Conservation (phyloP, 2,797 vertebrate species). For the Scolopax bukidnonensis region DNA sequence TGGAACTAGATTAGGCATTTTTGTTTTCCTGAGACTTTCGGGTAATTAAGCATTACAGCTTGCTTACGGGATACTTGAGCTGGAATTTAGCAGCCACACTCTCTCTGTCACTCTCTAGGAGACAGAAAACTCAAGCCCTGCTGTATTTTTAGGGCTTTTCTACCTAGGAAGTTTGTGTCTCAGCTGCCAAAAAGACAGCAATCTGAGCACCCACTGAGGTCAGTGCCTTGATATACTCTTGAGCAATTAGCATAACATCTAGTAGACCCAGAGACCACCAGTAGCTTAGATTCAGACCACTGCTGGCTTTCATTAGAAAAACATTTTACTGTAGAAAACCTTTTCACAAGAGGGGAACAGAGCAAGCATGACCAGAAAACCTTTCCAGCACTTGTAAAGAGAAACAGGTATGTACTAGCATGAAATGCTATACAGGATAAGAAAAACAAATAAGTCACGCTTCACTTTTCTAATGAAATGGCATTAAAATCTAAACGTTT, state of each 20-base stretch:
- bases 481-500: not conserved
- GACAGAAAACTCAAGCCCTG: slow-evolving; percentile 26
- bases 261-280: slow-evolving; percentile 20
- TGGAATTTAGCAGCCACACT: not conserved
- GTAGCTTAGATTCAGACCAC: not conserved
- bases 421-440: not conserved
- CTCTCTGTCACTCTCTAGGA: slow-evolving; percentile 30
- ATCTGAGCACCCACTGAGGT: slow-evolving; percentile 58
- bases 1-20: not conserved
- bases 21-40: not conserved
- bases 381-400: not conserved
- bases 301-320: not conserved
- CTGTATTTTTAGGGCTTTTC: slow-evolving; percentile 68
- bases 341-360: not conserved
- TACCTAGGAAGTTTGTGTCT: slow-evolving; percentile 37
- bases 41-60: not conserved
- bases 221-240: slow-evolving; percentile 61
- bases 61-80: not conserved
- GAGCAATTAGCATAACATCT: slow-evolving; percentile 21
- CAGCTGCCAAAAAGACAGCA: slow-evolving; percentile 55
- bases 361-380: not conserved
- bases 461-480: not conserved
- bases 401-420: not conserved
- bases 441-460: not conserved
- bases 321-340: not conserved